phyloP scores from a whole-genome alignment of 2,797 vertebrate genomes.

The Nothura maculosa region DNA sequence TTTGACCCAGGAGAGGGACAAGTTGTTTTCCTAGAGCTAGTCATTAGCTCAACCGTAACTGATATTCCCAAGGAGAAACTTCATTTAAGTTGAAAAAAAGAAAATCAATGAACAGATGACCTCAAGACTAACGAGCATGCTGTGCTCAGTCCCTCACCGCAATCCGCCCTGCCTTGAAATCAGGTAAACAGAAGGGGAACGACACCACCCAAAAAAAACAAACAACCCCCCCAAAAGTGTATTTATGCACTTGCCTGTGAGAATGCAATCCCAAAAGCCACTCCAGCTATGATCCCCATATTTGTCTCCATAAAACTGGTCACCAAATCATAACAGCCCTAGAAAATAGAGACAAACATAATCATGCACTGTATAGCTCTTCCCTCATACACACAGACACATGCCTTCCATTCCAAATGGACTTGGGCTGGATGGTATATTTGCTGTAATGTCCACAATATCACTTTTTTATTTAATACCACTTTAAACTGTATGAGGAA shows the following conservation, averaged over 20 bases:
- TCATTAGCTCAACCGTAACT: slow-evolving; percentile 81
- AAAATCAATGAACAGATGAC: slow-evolving; percentile 85
- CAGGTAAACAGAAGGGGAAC: neutral
- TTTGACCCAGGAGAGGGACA: slow-evolving; percentile 79
- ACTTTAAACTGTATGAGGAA: neutral
- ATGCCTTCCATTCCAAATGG: neutral
- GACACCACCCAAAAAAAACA: neutral
- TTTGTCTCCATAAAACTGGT: slow-evolving; percentile 95
- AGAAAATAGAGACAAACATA: slow-evolving; percentile 54
- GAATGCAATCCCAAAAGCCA: slow-evolving; percentile 95
- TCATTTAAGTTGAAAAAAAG: slow-evolving; percentile 83
- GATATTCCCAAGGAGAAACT: slow-evolving; percentile 83
- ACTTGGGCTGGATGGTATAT: neutral
- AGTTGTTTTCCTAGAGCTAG: slow-evolving; percentile 78
- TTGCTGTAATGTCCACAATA: neutral
- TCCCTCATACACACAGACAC: neutral
- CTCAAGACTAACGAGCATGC: slow-evolving; percentile 77
- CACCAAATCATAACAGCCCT: slow-evolving; percentile 97
- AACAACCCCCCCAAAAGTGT: neutral
- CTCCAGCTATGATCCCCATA: slow-evolving; percentile 96
- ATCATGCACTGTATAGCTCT: slow-evolving; percentile 20
- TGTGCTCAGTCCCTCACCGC: slow-evolving; percentile 71
- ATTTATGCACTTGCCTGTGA: slow-evolving; percentile 88
- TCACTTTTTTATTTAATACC: neutral
- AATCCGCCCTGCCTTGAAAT: slow-evolving; percentile 57